phyloP scores from a whole-genome alignment of 2,113 vertebrate genomes.

The Lamprologus callipterus region DNA sequence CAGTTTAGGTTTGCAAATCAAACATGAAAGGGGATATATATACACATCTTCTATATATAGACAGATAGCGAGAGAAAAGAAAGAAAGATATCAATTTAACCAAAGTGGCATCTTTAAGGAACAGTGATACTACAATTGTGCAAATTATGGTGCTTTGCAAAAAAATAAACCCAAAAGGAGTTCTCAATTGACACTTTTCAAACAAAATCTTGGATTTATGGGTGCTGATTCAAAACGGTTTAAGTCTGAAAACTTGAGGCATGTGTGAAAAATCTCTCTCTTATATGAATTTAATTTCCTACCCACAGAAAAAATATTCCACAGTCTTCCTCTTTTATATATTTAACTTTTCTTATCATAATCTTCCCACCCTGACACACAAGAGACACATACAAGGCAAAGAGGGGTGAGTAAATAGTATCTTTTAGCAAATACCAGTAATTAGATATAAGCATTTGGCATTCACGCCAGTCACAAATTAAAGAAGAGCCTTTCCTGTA shows the following conservation, averaged over 20 bases:
- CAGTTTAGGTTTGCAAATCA: constrained; percentile 34
- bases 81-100: constrained; percentile 40
- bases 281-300: background rate
- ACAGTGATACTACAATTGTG: constrained; percentile 7
- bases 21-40: background rate
- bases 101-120: constrained; percentile 33
- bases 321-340: background rate
- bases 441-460: constrained; percentile 67
- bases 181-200: constrained; percentile 4
- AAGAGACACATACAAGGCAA: constrained; percentile 33
- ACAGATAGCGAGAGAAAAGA: background rate
- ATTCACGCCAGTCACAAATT: constrained; percentile 59
- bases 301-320: background rate
- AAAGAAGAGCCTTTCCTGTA: constrained; percentile 67
- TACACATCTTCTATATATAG: background rate
- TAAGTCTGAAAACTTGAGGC: background rate
- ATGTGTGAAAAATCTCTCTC: background rate
- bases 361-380: constrained; percentile 19
- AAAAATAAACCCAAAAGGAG: constrained; percentile 2
- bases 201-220: background rate
- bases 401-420: constrained; percentile 52
- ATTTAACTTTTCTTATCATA: constrained; percentile 12
- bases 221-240: background rate
- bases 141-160: constrained; percentile 27
- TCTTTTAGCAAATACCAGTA: constrained; percentile 69